These are phyloP conservation scores for Coregonus ussuriensis DNA, from an alignment of 2,797 vertebrate genomes.

Conservation along the genomic window DNA sequence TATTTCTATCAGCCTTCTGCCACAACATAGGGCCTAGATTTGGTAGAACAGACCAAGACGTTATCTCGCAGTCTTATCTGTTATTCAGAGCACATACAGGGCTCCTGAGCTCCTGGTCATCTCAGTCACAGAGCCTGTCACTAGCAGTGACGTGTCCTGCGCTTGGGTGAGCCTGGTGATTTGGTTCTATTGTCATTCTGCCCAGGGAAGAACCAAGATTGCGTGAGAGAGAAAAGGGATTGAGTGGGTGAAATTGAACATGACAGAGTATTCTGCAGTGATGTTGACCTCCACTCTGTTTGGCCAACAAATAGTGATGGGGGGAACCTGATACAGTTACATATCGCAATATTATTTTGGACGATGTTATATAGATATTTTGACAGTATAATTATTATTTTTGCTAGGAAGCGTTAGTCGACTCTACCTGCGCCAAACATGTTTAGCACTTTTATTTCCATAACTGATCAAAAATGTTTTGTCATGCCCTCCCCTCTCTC, in stretches of 20 bases:
- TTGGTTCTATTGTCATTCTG: neutral
- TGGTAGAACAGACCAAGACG: neutral
- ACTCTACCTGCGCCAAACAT: no score
- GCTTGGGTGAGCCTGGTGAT: neutral
- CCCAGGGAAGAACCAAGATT: conserved; percentile 1
- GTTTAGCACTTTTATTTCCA: no score
- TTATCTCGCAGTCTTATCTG: neutral
- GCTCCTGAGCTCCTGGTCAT: neutral
- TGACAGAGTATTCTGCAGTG: conserved; percentile 1
- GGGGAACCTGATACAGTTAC: no score
- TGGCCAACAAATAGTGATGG: neutral
- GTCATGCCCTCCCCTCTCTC: no score
- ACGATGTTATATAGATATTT: no score
- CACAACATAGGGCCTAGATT: neutral
- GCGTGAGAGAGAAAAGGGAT: neutral
- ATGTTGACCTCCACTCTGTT: neutral
- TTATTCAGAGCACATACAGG: neutral
- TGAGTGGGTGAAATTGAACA: neutral
- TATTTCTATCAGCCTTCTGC: neutral
- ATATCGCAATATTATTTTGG: no score
- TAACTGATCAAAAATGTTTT: no score
- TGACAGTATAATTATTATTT: no score
- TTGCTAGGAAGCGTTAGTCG: no score
- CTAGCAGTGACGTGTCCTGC: neutral
- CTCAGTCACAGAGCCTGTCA: neutral